These are phyloP conservation scores for Perca schrenkii DNA, from an alignment of 2,113 vertebrate species.

Conservation along the genomic window DNA sequence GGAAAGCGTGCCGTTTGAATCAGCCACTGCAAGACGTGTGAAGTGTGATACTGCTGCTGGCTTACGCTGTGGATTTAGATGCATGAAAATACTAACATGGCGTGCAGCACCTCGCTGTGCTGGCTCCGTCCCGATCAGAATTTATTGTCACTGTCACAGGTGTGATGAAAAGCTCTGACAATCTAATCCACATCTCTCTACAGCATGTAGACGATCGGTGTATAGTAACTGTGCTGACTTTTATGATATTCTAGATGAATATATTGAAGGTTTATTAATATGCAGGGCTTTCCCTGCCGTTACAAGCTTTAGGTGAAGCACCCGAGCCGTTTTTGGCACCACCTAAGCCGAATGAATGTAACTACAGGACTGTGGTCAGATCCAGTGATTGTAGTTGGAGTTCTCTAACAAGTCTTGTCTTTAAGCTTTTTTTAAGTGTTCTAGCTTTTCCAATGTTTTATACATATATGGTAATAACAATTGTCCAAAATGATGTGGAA, in stretches of 20 bases:
- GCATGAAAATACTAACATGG: constrained; percentile 5
- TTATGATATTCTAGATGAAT: neutral
- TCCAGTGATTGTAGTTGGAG: too few species aligned
- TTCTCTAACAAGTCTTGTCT: too few species aligned
- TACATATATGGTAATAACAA: too few species aligned
- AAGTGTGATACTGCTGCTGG: neutral
- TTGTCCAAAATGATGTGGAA: too few species aligned
- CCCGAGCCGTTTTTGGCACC: too few species aligned
- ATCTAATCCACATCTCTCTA: neutral
- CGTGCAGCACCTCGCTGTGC: neutral
- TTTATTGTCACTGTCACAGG: neutral
- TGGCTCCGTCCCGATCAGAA: neutral
- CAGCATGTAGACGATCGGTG: neutral
- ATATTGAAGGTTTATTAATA: neutral
- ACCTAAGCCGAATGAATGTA: too few species aligned
- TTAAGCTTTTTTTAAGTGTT: too few species aligned
- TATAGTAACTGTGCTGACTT: too few species aligned
- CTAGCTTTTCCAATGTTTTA: too few species aligned
- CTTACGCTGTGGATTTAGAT: constrained; percentile 1
- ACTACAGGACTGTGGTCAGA: too few species aligned
- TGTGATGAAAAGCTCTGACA: neutral
- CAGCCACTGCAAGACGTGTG: neutral
- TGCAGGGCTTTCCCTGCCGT: too few species aligned
- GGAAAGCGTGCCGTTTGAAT: constrained; percentile 8
- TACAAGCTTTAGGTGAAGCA: too few species aligned